Evolutionary conservation across 1,140 invertebrate species (phyloP), one percentile per base, ranked within the genome.

Genomic region (Brachionus angularis): DNA sequence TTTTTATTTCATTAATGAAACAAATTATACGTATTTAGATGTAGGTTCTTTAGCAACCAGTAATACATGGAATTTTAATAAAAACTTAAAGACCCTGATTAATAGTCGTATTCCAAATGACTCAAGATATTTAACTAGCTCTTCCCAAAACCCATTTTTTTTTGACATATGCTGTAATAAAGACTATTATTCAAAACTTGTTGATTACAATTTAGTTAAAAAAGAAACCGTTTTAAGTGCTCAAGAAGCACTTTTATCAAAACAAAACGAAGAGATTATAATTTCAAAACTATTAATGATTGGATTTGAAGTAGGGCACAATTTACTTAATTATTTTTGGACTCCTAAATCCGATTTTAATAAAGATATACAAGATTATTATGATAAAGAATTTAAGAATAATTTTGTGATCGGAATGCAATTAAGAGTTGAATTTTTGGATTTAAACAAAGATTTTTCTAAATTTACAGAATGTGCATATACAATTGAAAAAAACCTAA

Each of bases 371-470:
- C 10, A 42, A 3, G 5, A 14, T 3, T 14, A 14, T 42, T 42
- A 42, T 14, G 14, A 42, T 42, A 2, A 14, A n/a, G 3, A 42
- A 58, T 58, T 58, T 39, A 16, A 23, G 8, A 21, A 18, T 27
- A 42, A 39, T 23, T 58, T 58, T 58, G 53, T 58, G 10, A 58
- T 58, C 16, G 53, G 53, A 33, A 58, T 58, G 53, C 53, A 58
- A 39, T 39, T 58, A 21, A 58, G 53, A 58, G 36, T 58, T 58
- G 18, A 39, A 5, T 58, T 39, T 34, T 39, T 58, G 53, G 21
- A 58, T 23, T 23, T 18, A 39, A 18, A 23, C n/a, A n/a, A n/a
- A 0, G 53, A 36, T 39, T 21, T 42, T 12, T 31, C 36, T 16
- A 58, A 42, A 14, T 58, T 58, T 58, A 39, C 39, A 21, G 39